These are phyloP conservation scores for Elgaria multicarinata DNA, from an alignment of 2,113 vertebrate species.

Conservation along the genomic window DNA sequence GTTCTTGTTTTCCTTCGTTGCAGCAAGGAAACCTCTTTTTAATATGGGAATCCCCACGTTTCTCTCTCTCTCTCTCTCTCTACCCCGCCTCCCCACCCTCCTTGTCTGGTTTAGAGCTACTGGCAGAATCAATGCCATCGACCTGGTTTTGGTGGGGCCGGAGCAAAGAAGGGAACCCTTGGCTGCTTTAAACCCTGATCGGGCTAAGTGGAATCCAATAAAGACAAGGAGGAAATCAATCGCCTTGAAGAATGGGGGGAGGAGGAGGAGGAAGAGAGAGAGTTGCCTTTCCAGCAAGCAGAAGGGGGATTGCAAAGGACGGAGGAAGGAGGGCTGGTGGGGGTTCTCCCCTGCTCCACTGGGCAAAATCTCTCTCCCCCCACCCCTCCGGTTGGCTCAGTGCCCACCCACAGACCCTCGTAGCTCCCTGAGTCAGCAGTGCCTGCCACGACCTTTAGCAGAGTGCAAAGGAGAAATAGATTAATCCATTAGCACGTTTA, in stretches of 20 bases:
- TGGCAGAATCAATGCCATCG: slow-evolving; percentile 43
- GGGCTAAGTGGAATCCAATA: slow-evolving; percentile 43
- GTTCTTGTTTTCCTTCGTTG: neutral
- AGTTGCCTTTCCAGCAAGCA: neutral
- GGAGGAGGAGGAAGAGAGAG: too few species aligned
- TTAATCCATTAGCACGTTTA: slow-evolving; percentile 5
- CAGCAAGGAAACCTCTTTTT: neutral
- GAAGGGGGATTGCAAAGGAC: neutral
- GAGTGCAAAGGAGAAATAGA: slow-evolving; percentile 9
- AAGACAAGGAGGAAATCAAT: slow-evolving; percentile 40
- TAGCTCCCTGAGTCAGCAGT: slow-evolving; percentile 10
- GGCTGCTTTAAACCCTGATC: slow-evolving; percentile 33
- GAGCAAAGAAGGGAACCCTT: slow-evolving; percentile 27
- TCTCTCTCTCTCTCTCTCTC: too few species aligned
- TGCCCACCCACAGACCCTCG: neutral
- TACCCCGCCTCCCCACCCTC: neutral
- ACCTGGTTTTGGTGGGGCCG: neutral
- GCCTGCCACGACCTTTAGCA: neutral
- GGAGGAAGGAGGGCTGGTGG: fast-evolving
- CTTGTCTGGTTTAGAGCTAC: slow-evolving; percentile 17
- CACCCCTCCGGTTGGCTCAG: neutral
- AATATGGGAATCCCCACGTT: slow-evolving; percentile 21
- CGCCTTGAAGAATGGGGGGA: neutral
- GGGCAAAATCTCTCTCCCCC: neutral
- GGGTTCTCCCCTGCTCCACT: neutral